phyloP scores from a whole-genome alignment of 2,797 vertebrate species.

The Anomalospiza imberbis region DNA sequence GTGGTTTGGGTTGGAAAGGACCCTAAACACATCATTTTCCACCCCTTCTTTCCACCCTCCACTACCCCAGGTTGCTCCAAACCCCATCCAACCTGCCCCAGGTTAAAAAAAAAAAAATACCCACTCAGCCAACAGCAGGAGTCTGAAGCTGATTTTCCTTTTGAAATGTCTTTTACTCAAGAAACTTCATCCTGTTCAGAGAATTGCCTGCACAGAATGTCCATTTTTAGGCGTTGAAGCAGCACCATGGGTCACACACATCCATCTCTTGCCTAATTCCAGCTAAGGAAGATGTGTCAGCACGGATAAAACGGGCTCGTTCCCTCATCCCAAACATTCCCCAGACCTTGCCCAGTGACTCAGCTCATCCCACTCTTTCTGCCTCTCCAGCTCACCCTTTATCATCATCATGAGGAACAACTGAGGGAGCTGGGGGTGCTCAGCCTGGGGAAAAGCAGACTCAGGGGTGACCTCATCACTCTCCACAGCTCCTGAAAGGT shows the following conservation, averaged over 20 bases:
- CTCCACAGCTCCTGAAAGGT: too few relatives aligned
- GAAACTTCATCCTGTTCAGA: not conserved
- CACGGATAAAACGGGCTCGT: fast-evolving
- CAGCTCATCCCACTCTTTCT: not conserved
- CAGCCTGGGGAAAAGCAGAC: too few relatives aligned
- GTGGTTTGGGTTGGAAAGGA: not conserved
- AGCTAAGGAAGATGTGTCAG: not conserved
- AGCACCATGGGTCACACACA: not conserved
- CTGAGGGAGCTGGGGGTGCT: too few relatives aligned
- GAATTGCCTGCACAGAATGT: too few relatives aligned
- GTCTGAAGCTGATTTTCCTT: not conserved
- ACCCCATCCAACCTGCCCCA: not conserved
- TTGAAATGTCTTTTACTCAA: not conserved
- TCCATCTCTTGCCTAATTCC: not conserved
- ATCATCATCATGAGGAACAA: too few relatives aligned
- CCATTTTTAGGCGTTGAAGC: not conserved
- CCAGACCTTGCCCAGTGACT: not conserved
- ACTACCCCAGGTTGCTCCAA: not conserved
- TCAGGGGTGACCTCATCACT: too few relatives aligned
- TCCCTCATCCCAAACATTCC: not conserved
- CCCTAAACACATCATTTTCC: not conserved
- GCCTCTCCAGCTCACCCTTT: too few relatives aligned
- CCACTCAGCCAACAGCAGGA: not conserved
- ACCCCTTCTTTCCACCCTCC: not conserved
- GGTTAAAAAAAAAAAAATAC: not conserved